Conservation (phyloP, 2,888 invertebrate species). For the Lasioglossum figueresi region DNA sequence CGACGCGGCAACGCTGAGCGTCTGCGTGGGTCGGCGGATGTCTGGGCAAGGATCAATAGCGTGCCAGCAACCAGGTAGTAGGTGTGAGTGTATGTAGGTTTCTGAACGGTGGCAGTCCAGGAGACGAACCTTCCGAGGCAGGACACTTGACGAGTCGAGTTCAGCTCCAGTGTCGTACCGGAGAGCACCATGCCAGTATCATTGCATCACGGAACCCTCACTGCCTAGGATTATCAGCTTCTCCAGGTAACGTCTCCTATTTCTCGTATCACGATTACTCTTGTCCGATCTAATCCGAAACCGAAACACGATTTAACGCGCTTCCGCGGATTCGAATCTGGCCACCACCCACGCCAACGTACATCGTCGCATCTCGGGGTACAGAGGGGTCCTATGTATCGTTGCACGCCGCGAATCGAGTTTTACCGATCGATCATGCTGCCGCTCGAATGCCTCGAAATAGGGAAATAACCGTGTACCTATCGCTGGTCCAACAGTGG, state of each 20-base stretch:
- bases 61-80: constrained; percentile 82
- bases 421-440: background rate
- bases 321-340: background rate
- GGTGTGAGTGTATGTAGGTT: constrained; percentile 79
- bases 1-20: constrained; percentile 83
- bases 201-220: constrained; percentile 77
- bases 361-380: background rate
- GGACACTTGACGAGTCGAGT: constrained; percentile 76
- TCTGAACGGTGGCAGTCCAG: constrained; percentile 81
- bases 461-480: background rate
- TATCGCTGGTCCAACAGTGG: background rate
- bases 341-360: constrained; percentile 32
- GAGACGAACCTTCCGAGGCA: constrained; percentile 81
- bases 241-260: constrained; percentile 78
- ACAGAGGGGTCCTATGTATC: background rate
- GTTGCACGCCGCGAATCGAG: background rate
- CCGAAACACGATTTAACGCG: background rate
- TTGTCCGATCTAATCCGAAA: background rate
- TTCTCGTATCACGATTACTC: background rate
- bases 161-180: constrained; percentile 72
- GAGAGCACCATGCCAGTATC: constrained; percentile 81
- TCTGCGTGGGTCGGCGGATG: constrained; percentile 82
- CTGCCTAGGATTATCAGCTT: constrained; percentile 80
- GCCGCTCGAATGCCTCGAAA: background rate
- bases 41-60: constrained; percentile 83